phyloP scores from a whole-genome alignment of 2,113 vertebrate genomes.

The Gasterosteus aculeatus region DNA sequence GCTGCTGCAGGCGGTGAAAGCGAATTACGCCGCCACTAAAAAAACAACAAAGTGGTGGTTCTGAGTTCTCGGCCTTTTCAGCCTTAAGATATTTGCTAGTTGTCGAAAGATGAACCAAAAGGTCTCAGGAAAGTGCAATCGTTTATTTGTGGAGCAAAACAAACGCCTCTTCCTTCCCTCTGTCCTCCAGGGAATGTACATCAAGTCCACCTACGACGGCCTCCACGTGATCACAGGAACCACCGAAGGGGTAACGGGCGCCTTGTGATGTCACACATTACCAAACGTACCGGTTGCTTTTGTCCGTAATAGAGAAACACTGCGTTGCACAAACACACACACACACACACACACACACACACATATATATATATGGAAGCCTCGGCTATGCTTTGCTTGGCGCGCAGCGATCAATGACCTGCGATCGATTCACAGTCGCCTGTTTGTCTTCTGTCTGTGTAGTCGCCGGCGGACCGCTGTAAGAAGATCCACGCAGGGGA shows the following conservation, averaged over 20 bases:
- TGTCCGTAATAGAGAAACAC: background rate
- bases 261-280: background rate
- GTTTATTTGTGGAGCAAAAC: background rate
- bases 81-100: background rate
- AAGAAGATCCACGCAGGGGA: constrained; percentile 98
- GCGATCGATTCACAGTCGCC: constrained; percentile 39
- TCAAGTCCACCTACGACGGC: constrained; percentile 97
- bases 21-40: constrained; percentile 4
- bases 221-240: constrained; percentile 98
- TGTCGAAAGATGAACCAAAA: background rate
- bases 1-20: background rate
- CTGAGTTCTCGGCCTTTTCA: background rate
- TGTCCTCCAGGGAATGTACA: constrained; percentile 93
- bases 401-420: constrained; percentile 48
- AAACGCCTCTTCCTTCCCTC: background rate
- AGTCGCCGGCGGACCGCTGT: constrained; percentile 96
- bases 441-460: constrained; percentile 43
- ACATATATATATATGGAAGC: background rate
- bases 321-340: background rate
- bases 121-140: background rate
- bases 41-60: background rate
- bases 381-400: background rate
- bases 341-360: too few species aligned
- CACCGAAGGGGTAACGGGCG: constrained; percentile 94
- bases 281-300: background rate